Conservation (phyloP, 2,113 vertebrate species). For the Vombatus ursinus region DNA sequence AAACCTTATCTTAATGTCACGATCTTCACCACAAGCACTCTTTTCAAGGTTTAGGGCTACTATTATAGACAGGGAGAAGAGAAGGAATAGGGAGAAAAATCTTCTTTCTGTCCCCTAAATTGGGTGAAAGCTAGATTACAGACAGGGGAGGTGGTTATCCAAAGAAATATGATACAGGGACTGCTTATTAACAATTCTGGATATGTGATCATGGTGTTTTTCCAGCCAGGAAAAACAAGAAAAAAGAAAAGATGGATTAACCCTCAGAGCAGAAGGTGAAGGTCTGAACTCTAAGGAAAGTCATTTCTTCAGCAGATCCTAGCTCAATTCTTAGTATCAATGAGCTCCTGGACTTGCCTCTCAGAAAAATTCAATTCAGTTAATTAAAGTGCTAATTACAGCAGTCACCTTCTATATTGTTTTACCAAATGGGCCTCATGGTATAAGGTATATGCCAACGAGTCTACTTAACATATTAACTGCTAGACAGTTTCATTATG, state of each 20-base stretch:
- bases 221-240: slow-evolving; percentile 47
- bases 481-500: neutral
- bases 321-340: slow-evolving; percentile 48
- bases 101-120: neutral
- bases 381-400: slow-evolving; percentile 35
- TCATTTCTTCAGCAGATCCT: slow-evolving; percentile 41
- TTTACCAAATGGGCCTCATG: slow-evolving; percentile 44
- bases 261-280: slow-evolving; percentile 37
- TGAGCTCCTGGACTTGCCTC: slow-evolving; percentile 17
- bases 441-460: slow-evolving; percentile 27
- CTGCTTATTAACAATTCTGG: neutral
- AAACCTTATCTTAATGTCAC: neutral
- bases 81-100: slow-evolving; percentile 24
- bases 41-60: slow-evolving; percentile 12
- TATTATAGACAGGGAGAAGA: neutral
- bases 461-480: neutral
- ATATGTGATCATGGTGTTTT: slow-evolving; percentile 1
- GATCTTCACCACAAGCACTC: neutral
- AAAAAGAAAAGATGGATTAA: slow-evolving; percentile 28
- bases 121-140: neutral
- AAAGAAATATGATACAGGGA: neutral
- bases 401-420: slow-evolving; percentile 41
- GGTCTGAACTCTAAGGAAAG: slow-evolving; percentile 32
- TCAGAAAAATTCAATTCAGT: slow-evolving; percentile 58
- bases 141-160: neutral